Base-by-base conservation (phyloP, 1,140 invertebrate species). In the Kradibia gibbosae region DNA sequence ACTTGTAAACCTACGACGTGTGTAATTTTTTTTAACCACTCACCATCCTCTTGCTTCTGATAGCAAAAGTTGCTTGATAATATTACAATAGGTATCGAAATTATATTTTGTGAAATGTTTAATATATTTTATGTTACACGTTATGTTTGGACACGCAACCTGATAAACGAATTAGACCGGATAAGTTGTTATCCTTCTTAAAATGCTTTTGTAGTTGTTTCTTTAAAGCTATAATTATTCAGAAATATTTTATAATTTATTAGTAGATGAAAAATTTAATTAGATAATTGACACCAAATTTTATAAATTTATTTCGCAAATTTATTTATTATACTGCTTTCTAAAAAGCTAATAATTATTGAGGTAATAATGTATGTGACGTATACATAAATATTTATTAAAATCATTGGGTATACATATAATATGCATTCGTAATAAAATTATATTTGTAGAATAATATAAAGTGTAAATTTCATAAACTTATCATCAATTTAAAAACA, bases 41-140 rank as follows among this genome's bases (percentile, higher is more conserved):
- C 17, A 11, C 17, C 42, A 15, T 20, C 48, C 48, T 55, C 34
- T 1, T 25, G 17, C 15, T 53, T 36, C 17, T 22, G n/a, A 78
- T 78, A 72, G 78, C 70, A 72, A 80, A 79, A 71, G 70, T 34
- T 22, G 65, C 39, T 78, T 5, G 25, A 62, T 50, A 1, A 25
- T 31, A 15, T 72, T 31, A 72, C 25, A 15, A 42, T 4, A 28
- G n/a, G 53, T 60, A 25, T n/a, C 13, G 57, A 65, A 45, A 2
- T n/a, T 39, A 1, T 20, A 25, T 36, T 4, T 57, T 1, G 57
- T 39, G 34, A 7, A n/a, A n/a, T n/a, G n/a, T n/a, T n/a, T n/a
- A n/a, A n/a, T n/a, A n/a, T n/a, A n/a, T n/a, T 72, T 10, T 31
- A 74, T 39, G 45, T 15, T 48, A 53, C 20, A 36, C 31, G 11